Evolutionary conservation across 2,797 vertebrate species (phyloP).

Genomic region (Lophura swinhoii): DNA sequence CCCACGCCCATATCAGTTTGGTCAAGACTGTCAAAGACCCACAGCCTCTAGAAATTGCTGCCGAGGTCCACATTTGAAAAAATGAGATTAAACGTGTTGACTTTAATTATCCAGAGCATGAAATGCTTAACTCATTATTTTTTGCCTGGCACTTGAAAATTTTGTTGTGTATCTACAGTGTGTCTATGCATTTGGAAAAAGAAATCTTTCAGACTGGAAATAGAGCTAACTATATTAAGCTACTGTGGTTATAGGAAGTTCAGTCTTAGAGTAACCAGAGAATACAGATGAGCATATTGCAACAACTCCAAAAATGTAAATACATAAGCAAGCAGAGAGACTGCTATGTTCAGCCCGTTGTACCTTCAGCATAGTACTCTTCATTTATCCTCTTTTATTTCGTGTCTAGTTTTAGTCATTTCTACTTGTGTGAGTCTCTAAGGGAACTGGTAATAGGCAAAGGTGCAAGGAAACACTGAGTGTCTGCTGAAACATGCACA

Average conservation of each 20-base stretch:
- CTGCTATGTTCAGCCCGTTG: not conserved
- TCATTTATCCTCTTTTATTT: not conserved
- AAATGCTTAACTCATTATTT: conserved; percentile 10
- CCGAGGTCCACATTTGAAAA: conserved; percentile 35
- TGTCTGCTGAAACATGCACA: not conserved
- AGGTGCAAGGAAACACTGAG: not conserved
- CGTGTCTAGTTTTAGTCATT: not conserved
- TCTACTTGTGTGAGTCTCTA: not conserved
- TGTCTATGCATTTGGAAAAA: not conserved
- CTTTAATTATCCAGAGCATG: conserved; percentile 36
- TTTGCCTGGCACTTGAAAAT: conserved; percentile 1
- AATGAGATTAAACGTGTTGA: not conserved
- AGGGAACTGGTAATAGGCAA: not conserved
- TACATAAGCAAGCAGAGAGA: not conserved
- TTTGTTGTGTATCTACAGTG: not conserved
- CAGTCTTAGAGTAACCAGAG: not conserved
- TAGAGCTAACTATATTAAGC: not conserved
- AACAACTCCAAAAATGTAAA: not conserved
- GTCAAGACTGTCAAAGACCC: not conserved
- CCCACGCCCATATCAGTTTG: not conserved
- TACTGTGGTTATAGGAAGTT: not conserved
- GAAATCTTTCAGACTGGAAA: not conserved
- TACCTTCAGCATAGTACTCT: not conserved
- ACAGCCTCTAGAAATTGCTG: conserved; percentile 24
- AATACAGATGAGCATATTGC: not conserved